Evolutionary conservation across 2,113 vertebrate species (phyloP).

Genomic region (Loxodonta africana): DNA sequence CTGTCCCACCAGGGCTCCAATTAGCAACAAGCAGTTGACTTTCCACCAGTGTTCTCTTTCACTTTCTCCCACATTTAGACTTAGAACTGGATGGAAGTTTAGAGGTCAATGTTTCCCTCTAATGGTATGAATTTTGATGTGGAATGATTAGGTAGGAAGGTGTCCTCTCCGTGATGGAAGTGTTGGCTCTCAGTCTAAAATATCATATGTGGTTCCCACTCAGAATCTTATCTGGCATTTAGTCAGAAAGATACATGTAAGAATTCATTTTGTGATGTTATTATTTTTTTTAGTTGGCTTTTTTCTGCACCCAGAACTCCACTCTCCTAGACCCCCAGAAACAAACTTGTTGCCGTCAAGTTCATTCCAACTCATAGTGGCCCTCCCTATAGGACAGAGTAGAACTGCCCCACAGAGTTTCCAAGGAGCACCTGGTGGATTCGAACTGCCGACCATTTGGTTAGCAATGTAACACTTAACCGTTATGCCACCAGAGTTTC

Average conservation of each 20-base stretch:
- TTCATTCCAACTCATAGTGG: not conserved
- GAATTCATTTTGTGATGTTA: not conserved
- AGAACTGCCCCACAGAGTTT: not conserved
- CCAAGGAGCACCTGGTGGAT: no score
- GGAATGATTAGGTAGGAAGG: not conserved
- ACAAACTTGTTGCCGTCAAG: not conserved
- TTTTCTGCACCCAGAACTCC: not conserved
- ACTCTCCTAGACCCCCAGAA: not conserved
- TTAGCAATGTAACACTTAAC: no score
- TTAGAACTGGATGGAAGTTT: constrained; percentile 54
- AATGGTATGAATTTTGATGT: not conserved
- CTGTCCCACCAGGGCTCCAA: no score
- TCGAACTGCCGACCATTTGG: no score
- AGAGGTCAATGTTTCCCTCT: not conserved
- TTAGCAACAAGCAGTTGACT: constrained; percentile 48
- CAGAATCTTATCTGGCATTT: not conserved
- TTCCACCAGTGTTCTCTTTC: constrained; percentile 13
- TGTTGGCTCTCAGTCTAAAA: not conserved
- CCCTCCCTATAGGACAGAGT: no score
- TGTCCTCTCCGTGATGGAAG: not conserved
- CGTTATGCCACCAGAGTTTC: no score
- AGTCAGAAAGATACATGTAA: not conserved
- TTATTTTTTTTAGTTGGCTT: not conserved
- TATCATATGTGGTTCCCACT: not conserved
- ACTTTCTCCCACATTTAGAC: not conserved